phyloP scores from a whole-genome alignment of 1,140 invertebrate genomes.

The Lordiphosa mommai region DNA sequence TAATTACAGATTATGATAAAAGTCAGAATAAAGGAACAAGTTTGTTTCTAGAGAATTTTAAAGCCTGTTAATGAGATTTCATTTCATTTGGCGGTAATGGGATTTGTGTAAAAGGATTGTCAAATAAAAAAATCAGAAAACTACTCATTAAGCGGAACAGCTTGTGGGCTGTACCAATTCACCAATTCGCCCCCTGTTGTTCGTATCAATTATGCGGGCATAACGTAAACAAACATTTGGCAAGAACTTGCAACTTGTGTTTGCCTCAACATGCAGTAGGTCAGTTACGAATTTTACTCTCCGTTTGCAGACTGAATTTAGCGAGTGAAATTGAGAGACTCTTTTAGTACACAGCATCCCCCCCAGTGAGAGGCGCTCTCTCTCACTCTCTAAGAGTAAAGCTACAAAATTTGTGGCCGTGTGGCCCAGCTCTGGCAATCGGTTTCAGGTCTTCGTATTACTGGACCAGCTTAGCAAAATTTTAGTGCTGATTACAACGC shows the following conservation, averaged over 20 bases:
- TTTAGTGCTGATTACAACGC: slow-evolving; percentile 78
- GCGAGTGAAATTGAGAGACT: neutral
- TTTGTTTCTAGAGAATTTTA: slow-evolving; percentile 55
- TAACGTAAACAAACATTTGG: slow-evolving; percentile 69
- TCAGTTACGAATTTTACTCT: slow-evolving; percentile 48
- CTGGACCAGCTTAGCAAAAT: slow-evolving; percentile 51
- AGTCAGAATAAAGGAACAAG: slow-evolving; percentile 10
- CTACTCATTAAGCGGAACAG: neutral
- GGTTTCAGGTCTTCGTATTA: slow-evolving; percentile 39
- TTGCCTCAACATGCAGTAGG: slow-evolving; percentile 51
- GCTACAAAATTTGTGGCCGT: slow-evolving; percentile 37
- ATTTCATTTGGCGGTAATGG: slow-evolving; percentile 65
- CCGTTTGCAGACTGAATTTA: slow-evolving; percentile 21
- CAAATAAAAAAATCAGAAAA: slow-evolving; percentile 9
- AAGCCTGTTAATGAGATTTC: slow-evolving; percentile 74
- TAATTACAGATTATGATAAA: slow-evolving; percentile 71
- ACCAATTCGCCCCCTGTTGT: slow-evolving; percentile 16
- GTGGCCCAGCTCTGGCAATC: slow-evolving; percentile 4
- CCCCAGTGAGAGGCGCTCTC: neutral
- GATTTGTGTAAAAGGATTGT: slow-evolving; percentile 74
- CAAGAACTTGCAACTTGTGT: slow-evolving; percentile 35
- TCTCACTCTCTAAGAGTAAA: slow-evolving; percentile 31
- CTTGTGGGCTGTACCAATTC: neutral
- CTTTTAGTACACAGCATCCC: slow-evolving; percentile 56
- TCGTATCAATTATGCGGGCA: slow-evolving; percentile 68